Base-by-base conservation (phyloP, 2,113 vertebrate genomes). In the Apistogramma diplotaenia region DNA sequence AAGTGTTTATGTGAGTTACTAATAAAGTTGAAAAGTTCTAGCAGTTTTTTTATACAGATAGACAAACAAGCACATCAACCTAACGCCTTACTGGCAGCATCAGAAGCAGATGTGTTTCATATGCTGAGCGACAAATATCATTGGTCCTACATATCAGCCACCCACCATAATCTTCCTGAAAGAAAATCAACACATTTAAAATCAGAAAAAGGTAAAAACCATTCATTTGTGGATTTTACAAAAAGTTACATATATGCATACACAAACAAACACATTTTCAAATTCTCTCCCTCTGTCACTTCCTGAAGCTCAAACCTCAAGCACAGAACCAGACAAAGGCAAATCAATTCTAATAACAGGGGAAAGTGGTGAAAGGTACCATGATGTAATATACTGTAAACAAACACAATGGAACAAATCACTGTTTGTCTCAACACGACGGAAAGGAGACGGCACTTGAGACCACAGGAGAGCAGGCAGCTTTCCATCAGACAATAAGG, bases 321-420 rank as follows among this genome's bases (percentile, higher is more conserved):
- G 61, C 40, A 37, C 3, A 3, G 60, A n/a, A 51, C 73, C 8
- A 76, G 75, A 81, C 78, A 87, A 74, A 82, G 35, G 88, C 61
- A 76, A 81, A 87, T 83, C 61, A 79, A 76, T 71, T 78, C 16
- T 83, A 85, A 85, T 88, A 82, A 75, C 58, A 57, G 49, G 19
- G 54, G 55, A 71, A 53, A 67, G 56, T 3, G 5, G 78, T 43
- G 58, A 84, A 75, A 79, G 79, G 77, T 82, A 73, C 55, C 78
- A 79, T 88, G 87, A 91, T 89, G 91, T 89, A 86, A 92, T 76
- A 78, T 60, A 67, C 57, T 77, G 89, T 83, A 91, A 90, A 90
- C 87, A 90, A 83, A 78, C 55, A 61, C 60, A 84, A 56, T 84
- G 91, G 89, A 92, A 91, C 83, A 89, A 81, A 87, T 83, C 54